These are phyloP conservation scores for Melanotus villosus DNA, from an alignment of 2,888 invertebrate genomes.

Conservation along the genomic window DNA sequence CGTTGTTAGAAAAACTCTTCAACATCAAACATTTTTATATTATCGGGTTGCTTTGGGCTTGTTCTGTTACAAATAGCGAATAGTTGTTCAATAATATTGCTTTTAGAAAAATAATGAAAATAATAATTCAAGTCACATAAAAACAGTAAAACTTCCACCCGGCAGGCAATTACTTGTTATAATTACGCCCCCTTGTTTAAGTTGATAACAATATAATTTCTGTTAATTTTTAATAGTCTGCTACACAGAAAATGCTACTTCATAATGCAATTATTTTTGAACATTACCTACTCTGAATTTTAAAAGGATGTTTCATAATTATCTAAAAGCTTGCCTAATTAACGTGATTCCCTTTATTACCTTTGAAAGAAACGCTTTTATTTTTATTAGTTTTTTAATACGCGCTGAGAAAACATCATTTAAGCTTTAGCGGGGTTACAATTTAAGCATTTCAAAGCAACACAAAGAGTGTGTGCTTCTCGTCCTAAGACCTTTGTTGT, in stretches of 20 bases:
- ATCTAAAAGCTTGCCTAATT: constrained; percentile 46
- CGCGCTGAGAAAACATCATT: constrained; percentile 35
- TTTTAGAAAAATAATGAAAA: no score
- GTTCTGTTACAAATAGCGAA: no score
- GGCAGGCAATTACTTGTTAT: no score
- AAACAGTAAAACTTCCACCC: no score
- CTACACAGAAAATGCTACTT: constrained; percentile 35
- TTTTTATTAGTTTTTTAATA: constrained; percentile 44
- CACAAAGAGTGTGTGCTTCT: background rate
- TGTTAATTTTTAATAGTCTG: constrained; percentile 36
- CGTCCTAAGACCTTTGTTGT: constrained; percentile 33
- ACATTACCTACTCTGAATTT: constrained; percentile 41
- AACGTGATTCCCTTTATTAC: constrained; percentile 43
- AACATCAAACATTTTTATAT: no score
- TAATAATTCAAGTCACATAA: no score
- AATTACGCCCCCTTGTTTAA: constrained; percentile 27
- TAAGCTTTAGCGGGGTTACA: constrained; percentile 34
- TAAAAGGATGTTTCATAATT: constrained; percentile 41
- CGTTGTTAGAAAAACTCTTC: no score
- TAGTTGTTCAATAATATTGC: no score
- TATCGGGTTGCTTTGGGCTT: no score
- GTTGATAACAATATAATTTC: constrained; percentile 34
- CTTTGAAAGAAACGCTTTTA: constrained; percentile 45
- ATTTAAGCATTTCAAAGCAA: constrained; percentile 26
- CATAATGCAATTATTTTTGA: constrained; percentile 40